phyloP scores from a whole-genome alignment of 2,113 vertebrate genomes.

The Megaceryle torquata region DNA sequence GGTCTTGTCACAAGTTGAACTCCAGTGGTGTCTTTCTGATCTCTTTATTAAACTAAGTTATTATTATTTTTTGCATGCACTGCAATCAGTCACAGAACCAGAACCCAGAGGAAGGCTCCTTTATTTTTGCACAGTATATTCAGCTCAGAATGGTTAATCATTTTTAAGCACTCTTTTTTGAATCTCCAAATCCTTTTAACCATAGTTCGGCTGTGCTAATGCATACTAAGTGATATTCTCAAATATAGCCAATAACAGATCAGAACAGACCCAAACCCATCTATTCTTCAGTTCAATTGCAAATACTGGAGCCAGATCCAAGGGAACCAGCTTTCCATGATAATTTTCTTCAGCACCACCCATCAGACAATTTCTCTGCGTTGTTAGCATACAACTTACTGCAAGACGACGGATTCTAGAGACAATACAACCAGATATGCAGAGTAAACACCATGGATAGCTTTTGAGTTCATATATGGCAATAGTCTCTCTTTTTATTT shows the following conservation, averaged over 20 bases:
- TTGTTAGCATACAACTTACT: constrained; percentile 71
- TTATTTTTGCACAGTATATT: constrained; percentile 55
- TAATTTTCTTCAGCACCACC: constrained; percentile 40
- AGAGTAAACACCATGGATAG: constrained; percentile 76
- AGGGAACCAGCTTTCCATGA: constrained; percentile 62
- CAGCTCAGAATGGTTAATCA: constrained; percentile 3
- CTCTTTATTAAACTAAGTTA: constrained; percentile 46
- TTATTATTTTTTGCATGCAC: constrained; percentile 70
- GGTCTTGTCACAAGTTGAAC: constrained; percentile 63
- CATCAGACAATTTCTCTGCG: constrained; percentile 37
- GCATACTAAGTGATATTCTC: constrained; percentile 31
- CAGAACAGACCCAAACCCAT: constrained; percentile 53
- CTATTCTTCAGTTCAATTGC: constrained; percentile 32
- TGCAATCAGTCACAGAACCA: constrained; percentile 67
- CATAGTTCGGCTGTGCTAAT: constrained; percentile 55
- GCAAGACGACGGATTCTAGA: constrained; percentile 73
- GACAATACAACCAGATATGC: constrained; percentile 79
- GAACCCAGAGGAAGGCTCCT: constrained; percentile 62
- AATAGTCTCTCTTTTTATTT: constrained; percentile 75
- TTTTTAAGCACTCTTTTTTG: constrained; percentile 13
- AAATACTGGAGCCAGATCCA: constrained; percentile 65
- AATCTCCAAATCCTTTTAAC: neutral
- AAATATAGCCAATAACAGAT: constrained; percentile 50
- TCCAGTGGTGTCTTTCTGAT: constrained; percentile 61
- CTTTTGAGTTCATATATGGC: constrained; percentile 77